Base-by-base conservation (phyloP, 2,797 vertebrate genomes). In the Squalus acanthias region DNA sequence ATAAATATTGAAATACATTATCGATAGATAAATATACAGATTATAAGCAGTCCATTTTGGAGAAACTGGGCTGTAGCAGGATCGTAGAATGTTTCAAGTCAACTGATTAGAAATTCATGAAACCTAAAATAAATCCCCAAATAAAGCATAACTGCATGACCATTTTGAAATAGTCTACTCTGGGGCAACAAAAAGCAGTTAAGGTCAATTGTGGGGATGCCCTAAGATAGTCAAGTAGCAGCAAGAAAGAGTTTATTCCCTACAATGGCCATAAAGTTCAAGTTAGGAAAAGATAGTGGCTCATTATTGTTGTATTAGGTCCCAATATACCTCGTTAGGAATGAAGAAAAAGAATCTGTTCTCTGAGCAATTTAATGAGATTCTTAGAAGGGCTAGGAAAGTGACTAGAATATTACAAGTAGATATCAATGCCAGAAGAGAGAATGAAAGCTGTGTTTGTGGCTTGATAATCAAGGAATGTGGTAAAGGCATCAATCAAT, bases 341-440 rank as follows among this genome's bases (percentile, higher is more conserved):
- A 93, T 93, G 22, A 93, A 93, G n/a, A 93, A 69, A 69, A 69
- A 26, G n/a, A 46, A 93, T 24, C 91, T 93, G n/a, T 93, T 46
- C 17, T 46, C 63, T 46, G 88, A 91, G 39, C 63, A 69, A 93
- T 93, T 93, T 46, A 93, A 93, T 93, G 63, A 93, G 91, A 69
- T 46, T 39, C n/a, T 93, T 46, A 3, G 20, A 46, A 67, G 63
- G 63, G n/a, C 63, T 22, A 93, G 63, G n/a, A 93, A 46, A 69
- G 63, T 46, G 65, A 24, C 7, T 26, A 46, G 91, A 93, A 93
- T n/a, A 69, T 69, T 46, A 93, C n/a, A 93, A 93, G 7, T 46
- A 39, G 20, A 39, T 67, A 93, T 26, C 20, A 46, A 69, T 67
- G n/a, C 22, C 17, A 67, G 89, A 65, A 39, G 20, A 65, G n/a